phyloP scores from a whole-genome alignment of 2,888 invertebrate genomes.

The Catonia carolina region DNA sequence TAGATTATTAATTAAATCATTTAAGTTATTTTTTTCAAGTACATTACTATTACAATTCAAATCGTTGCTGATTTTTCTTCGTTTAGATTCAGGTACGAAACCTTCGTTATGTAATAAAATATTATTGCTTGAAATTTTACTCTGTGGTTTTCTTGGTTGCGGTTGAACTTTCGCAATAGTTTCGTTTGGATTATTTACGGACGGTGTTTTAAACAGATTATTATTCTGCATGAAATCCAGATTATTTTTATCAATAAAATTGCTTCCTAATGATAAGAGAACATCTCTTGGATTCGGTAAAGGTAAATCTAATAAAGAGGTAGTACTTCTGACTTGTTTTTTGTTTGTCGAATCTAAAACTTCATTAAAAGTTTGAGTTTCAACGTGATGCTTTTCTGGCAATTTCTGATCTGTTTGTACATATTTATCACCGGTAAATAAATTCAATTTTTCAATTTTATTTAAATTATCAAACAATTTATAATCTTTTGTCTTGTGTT shows the following conservation, averaged over 20 bases:
- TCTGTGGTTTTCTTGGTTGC: no score
- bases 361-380: background rate
- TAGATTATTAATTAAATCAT: no score
- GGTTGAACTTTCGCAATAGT: conserved; percentile 1
- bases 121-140: no score
- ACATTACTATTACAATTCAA: background rate
- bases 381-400: background rate
- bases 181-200: background rate
- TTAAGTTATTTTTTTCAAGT: background rate
- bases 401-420: background rate
- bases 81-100: background rate
- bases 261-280: no score
- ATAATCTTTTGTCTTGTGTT: background rate
- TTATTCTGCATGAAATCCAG: no score
- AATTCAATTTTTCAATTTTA: background rate
- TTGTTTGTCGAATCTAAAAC: background rate
- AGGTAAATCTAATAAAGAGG: background rate
- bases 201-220: background rate
- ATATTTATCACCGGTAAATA: background rate
- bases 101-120: background rate
- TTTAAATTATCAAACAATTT: conserved; percentile 2
- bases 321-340: background rate
- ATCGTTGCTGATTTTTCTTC: background rate
- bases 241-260: no score
- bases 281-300: background rate